These are phyloP conservation scores for Scomberomorus guttatus DNA, from an alignment of 2,797 vertebrate species.

Conservation along the genomic window DNA sequence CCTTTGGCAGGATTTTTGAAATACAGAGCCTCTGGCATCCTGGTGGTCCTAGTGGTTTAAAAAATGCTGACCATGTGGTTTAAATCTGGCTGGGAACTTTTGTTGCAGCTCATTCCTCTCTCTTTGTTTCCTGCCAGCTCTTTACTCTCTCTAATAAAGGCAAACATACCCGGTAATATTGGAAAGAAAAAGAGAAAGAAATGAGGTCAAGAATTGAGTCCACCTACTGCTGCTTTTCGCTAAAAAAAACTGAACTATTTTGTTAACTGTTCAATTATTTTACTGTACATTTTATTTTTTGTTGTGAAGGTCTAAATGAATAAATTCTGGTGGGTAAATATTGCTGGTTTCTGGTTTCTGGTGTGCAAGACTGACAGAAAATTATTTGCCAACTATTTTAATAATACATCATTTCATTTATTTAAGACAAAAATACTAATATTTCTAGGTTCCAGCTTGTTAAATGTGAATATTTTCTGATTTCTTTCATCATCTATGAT, in stretches of 20 bases:
- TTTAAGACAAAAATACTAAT: neutral
- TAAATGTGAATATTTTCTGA: too few relatives aligned
- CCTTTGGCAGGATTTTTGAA: neutral
- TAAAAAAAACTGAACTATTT: slow-evolving; percentile 1
- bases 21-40: neutral
- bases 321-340: neutral
- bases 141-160: neutral
- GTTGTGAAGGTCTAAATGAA: neutral
- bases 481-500: too few relatives aligned
- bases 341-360: too few relatives aligned
- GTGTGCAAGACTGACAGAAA: neutral
- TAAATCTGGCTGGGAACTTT: neutral
- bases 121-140: neutral
- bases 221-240: neutral
- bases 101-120: neutral
- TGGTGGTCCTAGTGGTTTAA: slow-evolving; percentile 17
- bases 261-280: neutral
- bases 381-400: neutral
- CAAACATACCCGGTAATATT: too few relatives aligned
- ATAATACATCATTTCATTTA: neutral
- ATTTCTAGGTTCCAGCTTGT: neutral
- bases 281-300: neutral
- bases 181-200: neutral
- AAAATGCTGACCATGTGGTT: slow-evolving; percentile 8
- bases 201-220: slow-evolving; percentile 22